Percentiles rank a stretch among this genome's conserved stretches.
Evolutionary conservation across 2,113 vertebrate species (phyloP).

Genomic region (Megaceryle torquata): DNA sequence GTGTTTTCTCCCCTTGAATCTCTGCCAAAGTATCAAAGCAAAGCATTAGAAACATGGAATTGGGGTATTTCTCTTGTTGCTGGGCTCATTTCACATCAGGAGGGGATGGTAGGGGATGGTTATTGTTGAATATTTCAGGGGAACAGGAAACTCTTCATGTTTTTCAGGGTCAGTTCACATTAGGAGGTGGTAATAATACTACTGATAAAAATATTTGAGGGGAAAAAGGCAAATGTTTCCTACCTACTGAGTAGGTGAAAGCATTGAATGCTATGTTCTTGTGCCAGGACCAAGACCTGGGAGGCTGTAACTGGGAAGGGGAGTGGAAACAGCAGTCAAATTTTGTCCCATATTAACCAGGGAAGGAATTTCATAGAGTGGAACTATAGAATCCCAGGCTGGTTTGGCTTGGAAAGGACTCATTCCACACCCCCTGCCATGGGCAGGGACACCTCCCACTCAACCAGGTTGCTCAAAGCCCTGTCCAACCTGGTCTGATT

Average conservation of each 20-base stretch:
- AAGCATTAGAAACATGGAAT: fast-evolving
- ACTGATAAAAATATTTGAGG: neutral
- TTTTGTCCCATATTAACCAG: neutral
- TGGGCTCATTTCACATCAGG: neutral
- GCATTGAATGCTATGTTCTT: fast-evolving
- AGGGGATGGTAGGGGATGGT: too few relatives aligned
- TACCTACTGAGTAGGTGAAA: neutral
- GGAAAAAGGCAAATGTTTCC: neutral
- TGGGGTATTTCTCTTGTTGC: neutral
- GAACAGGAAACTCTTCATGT: neutral
- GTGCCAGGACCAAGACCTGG: neutral
- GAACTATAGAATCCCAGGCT: neutral
- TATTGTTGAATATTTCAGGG: neutral
- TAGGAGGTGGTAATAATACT: neutral
- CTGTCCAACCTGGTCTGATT: neutral
- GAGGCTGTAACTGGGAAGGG: neutral
- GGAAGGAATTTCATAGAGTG: neutral
- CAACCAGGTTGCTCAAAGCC: neutral
- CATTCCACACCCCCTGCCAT: neutral
- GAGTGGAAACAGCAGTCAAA: neutral
- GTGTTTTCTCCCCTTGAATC: fast-evolving
- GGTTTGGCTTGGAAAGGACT: neutral
- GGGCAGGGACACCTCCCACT: too few relatives aligned
- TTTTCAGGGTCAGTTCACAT: neutral
- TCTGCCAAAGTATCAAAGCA: neutral